Base-by-base conservation (phyloP, 2,113 vertebrate genomes). In the Syngnathoides biaculeatus region DNA sequence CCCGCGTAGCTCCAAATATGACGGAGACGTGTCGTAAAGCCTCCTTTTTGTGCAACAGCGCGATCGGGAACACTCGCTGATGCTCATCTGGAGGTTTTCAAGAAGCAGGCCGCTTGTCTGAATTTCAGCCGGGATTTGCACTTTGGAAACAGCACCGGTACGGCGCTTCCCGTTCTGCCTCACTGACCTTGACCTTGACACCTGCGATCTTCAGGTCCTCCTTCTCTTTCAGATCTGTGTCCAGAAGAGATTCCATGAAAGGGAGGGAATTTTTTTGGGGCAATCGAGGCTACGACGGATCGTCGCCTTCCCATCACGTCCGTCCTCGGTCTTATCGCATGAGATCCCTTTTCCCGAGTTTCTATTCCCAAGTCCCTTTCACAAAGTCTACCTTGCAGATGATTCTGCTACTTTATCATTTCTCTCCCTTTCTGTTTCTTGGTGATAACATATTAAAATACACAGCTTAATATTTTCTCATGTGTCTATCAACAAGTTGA, bases 221-320 rank as follows among this genome's bases (percentile, higher is more conserved):
- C 59, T 59, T 75, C 19, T 66, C 22, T 82, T 88, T 64, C 71
- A 88, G 84, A 82, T 8, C 52, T 77, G 62, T 84, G 82, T 48
- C 63, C 67, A 14, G 69, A 65, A 1, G 64, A 58, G 6, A 14
- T 1, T 17, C 56, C 9, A 14, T 58, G 9, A 58, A 17, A 35
- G 7, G 15, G 14, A 35, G 15, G 13, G 26, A 55, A 55, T 26
- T 2, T 6, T 50, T 5, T 8, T 50, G 4, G 8, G 7, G 19
- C n/a, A n/a, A 50, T 0, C 13, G 14, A 50, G 47, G 6, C 40
- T 13, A 42, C 12, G 42, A 43, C 9, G 13, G 19, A 52, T 17
- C 9, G n/a, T 0, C 50, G 10, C 50, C 50, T 22, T 52, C 50
- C 8, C 50, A 52, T 52, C n/a, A 9, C 5, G 50, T 52, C 20